Percentiles rank a stretch among this genome's conserved stretches.
These are phyloP conservation scores for Brachyrhaphis roseni DNA, from an alignment of 2,797 vertebrate genomes.

Conservation along the genomic window DNA sequence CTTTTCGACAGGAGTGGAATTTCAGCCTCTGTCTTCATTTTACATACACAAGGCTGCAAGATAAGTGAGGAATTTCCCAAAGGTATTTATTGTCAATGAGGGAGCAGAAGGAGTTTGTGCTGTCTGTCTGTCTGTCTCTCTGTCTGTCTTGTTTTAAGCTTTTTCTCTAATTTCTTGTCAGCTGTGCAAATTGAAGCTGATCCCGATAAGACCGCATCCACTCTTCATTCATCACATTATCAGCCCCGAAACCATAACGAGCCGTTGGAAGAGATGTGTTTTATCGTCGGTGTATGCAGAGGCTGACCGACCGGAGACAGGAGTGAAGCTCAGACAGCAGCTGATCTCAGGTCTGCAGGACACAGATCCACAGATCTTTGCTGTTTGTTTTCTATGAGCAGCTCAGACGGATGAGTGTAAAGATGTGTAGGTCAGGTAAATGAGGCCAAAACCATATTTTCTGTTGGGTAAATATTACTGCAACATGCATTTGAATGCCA, in stretches of 20 bases:
- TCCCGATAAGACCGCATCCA: slow-evolving; percentile 49
- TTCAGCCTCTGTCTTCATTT: slow-evolving; percentile 62
- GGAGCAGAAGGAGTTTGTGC: slow-evolving; percentile 17
- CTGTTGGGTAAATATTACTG: background rate
- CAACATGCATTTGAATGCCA: background rate
- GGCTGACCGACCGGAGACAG: background rate
- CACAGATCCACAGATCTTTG: background rate
- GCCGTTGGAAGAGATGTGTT: slow-evolving; percentile 31
- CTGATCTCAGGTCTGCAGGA: background rate
- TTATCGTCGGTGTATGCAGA: background rate
- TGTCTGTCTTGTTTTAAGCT: slow-evolving; percentile 23
- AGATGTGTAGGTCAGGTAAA: background rate
- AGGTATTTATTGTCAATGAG: slow-evolving; percentile 68
- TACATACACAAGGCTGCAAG: slow-evolving; percentile 57
- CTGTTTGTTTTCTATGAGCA: background rate
- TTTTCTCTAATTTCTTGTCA: slow-evolving; percentile 56
- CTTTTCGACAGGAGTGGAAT: slow-evolving; percentile 49
- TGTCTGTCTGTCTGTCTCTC: slow-evolving; percentile 6
- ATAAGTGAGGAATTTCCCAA: slow-evolving; percentile 69
- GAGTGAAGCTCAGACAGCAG: background rate
- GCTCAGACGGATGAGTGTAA: background rate
- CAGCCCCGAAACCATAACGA: slow-evolving; percentile 22
- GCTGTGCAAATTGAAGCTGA: slow-evolving; percentile 63
- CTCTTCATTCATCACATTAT: slow-evolving; percentile 55
- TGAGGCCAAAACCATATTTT: background rate